phyloP scores from a whole-genome alignment of 2,888 invertebrate species.

The Hartigia nigra region DNA sequence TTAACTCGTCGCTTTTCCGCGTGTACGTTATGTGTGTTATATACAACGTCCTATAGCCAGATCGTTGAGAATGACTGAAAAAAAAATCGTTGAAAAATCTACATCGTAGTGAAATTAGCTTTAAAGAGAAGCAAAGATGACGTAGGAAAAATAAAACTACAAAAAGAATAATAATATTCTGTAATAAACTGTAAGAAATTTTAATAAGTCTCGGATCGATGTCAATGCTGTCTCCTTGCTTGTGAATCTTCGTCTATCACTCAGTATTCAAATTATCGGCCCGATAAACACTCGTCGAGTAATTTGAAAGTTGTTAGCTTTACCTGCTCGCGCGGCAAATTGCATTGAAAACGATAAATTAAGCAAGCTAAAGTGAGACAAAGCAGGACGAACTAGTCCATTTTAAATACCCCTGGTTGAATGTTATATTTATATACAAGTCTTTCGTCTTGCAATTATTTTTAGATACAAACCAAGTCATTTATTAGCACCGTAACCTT shows the following conservation, averaged over 20 bases:
- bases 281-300: conserved; percentile 46
- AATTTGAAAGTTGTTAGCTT: conserved; percentile 45
- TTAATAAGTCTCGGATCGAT: neutral
- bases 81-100: neutral
- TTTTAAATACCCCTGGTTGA: conserved; percentile 42
- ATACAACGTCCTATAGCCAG: neutral
- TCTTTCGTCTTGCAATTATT: conserved; percentile 36
- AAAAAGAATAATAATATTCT: no score
- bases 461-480: conserved; percentile 21
- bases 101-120: neutral
- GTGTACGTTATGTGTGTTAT: neutral
- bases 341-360: conserved; percentile 38
- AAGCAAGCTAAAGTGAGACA: conserved; percentile 31
- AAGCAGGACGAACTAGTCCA: conserved; percentile 42
- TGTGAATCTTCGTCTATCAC: conserved; percentile 36
- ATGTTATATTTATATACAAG: conserved; percentile 10
- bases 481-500: neutral
- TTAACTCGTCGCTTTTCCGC: conserved; percentile 33
- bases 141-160: neutral
- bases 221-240: conserved; percentile 18
- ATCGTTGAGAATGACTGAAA: no score
- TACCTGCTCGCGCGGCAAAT: conserved; percentile 34
- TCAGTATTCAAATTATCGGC: conserved; percentile 38
- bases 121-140: neutral
- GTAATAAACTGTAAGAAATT: neutral